These are phyloP conservation scores for Capra hircus DNA, from an alignment of 2,113 vertebrate genomes.

Conservation along the genomic window DNA sequence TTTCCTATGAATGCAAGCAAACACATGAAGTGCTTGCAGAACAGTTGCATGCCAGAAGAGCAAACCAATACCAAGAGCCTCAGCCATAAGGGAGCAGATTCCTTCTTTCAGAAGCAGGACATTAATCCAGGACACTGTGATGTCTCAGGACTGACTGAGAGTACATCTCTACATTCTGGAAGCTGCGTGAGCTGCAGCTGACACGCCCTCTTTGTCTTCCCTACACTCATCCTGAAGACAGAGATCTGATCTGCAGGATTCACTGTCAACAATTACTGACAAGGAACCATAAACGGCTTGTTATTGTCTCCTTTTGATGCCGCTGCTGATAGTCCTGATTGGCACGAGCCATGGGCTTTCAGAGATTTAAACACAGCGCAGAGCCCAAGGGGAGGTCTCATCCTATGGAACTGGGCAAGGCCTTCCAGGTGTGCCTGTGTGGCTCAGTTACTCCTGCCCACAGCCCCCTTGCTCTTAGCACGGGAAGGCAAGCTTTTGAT, in stretches of 20 bases:
- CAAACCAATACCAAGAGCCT: neutral
- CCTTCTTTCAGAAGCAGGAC: neutral
- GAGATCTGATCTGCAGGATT: neutral
- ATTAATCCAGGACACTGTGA: neutral
- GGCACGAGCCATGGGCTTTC: neutral
- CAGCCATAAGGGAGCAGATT: neutral
- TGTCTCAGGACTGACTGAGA: neutral
- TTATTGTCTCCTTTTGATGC: neutral
- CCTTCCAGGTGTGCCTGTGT: neutral
- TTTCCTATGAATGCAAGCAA: neutral
- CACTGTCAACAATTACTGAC: neutral
- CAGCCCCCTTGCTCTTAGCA: neutral
- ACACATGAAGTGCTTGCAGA: neutral
- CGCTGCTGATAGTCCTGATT: neutral
- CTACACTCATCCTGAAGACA: neutral
- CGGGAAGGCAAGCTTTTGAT: neutral
- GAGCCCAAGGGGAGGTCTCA: neutral
- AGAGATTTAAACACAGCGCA: neutral
- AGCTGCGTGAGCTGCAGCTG: neutral
- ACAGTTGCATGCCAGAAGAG: neutral
- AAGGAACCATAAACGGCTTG: neutral
- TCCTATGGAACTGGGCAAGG: neutral
- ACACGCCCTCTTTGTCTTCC: neutral
- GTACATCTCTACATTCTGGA: neutral
- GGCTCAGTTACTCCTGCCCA: neutral